Base-by-base conservation (phyloP, 1,140 invertebrate genomes). In the Augochlora pura region DNA sequence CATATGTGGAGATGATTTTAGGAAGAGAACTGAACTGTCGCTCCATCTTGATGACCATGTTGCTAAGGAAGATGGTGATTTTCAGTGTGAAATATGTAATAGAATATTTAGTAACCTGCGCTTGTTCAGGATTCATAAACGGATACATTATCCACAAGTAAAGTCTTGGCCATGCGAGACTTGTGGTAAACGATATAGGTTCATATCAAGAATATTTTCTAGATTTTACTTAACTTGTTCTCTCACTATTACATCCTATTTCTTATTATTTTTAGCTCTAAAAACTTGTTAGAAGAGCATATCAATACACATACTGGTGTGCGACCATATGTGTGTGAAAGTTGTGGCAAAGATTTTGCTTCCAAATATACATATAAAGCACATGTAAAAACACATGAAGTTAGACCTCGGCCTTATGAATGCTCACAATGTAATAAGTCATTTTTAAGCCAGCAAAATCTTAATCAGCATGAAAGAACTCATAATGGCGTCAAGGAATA, bases 291-390 rank as follows among this genome's bases (percentile, higher is more conserved):
- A 14, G 94, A 95, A 52, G 96, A 96, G 88, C 96, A 97, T 81
- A 94, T 94, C 66, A 96, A 96, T 88, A 94, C 94, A 1, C 96
- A 97, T 87, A 95, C 93, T 2, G 96, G 96, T 0, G 85, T 93
- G 46, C 91, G 96, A 8, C 96, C 96, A 0, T 96, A 96, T 89
- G 88, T 93, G 3, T 97, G 96, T 85, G 84, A 92, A 1, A 87
- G 93, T 21, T 97, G 96, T 89, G 92, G 93, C 8, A 97, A 97
- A 91, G 94, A 95, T 84, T 97, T 97, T 90, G 95, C 96, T 1
- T 96, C 95, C 2, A 97, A 97, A 83, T 97, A 97, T 86, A 96
- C 96, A 1, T 95, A 95, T 78, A 96, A 95, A 84, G 95, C 96
- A 0, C 96, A 97, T 87, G 92, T 95, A 71, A 97, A 96, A 91